phyloP scores from a whole-genome alignment of 2,797 vertebrate species.

The Neosalanx taihuensis region DNA sequence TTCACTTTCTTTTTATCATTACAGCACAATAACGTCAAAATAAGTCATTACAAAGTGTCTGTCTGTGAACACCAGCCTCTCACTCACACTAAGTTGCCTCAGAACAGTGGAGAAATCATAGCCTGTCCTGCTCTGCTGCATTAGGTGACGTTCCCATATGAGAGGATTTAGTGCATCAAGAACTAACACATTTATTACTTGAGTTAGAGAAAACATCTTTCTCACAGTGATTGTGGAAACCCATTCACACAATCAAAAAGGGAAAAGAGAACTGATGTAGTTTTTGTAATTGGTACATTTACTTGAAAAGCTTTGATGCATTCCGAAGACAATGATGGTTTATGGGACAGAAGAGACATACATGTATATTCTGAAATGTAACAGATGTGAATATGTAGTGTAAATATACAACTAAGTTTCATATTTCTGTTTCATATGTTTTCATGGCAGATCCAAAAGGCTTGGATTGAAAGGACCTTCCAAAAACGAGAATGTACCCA shows the following conservation, averaged over 20 bases:
- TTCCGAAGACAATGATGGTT: background rate
- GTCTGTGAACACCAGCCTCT: constrained; percentile 13
- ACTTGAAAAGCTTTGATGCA: background rate
- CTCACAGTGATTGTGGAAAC: constrained; percentile 54
- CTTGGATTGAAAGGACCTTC: constrained; percentile 94
- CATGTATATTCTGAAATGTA: background rate
- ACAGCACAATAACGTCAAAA: constrained; percentile 7
- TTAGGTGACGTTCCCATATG: constrained; percentile 52
- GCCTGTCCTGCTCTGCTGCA: constrained; percentile 48
- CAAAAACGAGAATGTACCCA: constrained; percentile 89
- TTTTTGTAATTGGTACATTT: background rate
- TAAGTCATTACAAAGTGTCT: constrained; percentile 16
- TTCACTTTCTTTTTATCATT: constrained; percentile 15
- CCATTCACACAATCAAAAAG: background rate
- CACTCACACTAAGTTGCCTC: constrained; percentile 1
- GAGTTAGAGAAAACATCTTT: constrained; percentile 43
- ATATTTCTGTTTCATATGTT: constrained; percentile 24
- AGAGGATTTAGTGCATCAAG: constrained; percentile 75
- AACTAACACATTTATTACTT: constrained; percentile 52
- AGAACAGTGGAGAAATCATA: background rate
- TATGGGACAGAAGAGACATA: background rate
- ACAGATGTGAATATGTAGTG: background rate
- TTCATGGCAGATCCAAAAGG: constrained; percentile 78
- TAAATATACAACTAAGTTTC: background rate
- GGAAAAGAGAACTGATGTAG: background rate